Evolutionary conservation across 2,888 invertebrate species (phyloP).

Genomic region (Diaphora mendica): DNA sequence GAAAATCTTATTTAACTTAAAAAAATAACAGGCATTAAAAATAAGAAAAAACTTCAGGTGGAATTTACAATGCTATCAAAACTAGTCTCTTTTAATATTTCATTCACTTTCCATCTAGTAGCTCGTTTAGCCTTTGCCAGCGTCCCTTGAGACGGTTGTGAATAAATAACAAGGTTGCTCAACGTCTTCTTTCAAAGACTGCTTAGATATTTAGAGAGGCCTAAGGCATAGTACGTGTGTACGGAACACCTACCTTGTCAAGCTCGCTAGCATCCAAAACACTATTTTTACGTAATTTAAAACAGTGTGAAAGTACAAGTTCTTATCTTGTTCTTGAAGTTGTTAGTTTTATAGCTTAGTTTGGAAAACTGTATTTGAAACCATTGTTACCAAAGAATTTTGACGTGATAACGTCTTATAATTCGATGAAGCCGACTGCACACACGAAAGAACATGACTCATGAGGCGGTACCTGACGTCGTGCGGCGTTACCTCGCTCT

Average conservation of each 20-base stretch:
- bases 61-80: slow-evolving; percentile 24
- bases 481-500: no score
- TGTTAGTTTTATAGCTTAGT: background rate
- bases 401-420: no score
- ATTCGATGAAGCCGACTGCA: no score
- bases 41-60: background rate
- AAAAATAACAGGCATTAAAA: background rate
- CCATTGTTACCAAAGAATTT: background rate
- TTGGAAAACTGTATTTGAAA: background rate
- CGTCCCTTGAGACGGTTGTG: slow-evolving; percentile 48
- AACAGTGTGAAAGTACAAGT: background rate
- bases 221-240: slow-evolving; percentile 44
- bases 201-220: slow-evolving; percentile 65
- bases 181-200: slow-evolving; percentile 62
- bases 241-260: slow-evolving; percentile 31
- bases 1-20: background rate
- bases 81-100: slow-evolving; percentile 27
- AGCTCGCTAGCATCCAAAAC: slow-evolving; percentile 20
- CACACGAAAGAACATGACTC: no score
- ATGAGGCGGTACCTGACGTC: no score
- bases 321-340: background rate
- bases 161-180: slow-evolving; percentile 67
- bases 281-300: background rate
- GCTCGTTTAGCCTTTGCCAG: slow-evolving; percentile 35
- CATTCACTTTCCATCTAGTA: slow-evolving; percentile 36